These are phyloP conservation scores for Beaufortia kweichowensis DNA, from an alignment of 2,113 vertebrate genomes.

Conservation along the genomic window DNA sequence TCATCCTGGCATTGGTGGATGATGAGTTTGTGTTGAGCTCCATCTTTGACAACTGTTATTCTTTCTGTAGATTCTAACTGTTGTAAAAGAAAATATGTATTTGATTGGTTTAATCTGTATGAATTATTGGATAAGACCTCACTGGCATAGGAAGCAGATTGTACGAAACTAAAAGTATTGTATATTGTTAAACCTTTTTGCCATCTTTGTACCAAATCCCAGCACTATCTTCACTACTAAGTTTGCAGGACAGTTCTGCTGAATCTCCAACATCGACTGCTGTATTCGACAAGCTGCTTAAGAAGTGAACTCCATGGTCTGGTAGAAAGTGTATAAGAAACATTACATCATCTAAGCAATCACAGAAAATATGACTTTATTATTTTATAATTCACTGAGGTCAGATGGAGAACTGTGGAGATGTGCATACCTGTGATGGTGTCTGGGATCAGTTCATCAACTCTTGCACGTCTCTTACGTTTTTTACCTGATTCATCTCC, in stretches of 20 bases:
- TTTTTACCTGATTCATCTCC: conserved; percentile 20
- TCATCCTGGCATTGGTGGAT: conserved; percentile 72
- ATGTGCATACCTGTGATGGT: conserved; percentile 57
- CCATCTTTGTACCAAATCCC: conserved; percentile 86
- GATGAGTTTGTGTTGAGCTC: conserved; percentile 74
- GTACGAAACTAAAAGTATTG: not conserved
- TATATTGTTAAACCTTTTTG: conserved; percentile 71
- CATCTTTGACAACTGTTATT: conserved; percentile 75
- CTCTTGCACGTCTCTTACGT: conserved; percentile 52
- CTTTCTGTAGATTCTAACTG: conserved; percentile 77
- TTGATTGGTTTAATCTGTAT: not conserved
- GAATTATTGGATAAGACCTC: too few species aligned
- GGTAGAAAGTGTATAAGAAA: conserved; percentile 9
- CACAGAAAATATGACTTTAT: not conserved
- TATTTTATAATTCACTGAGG: not conserved
- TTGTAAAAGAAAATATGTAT: conserved; percentile 6
- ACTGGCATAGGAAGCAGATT: too few species aligned
- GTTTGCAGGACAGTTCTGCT: conserved; percentile 75
- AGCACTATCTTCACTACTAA: conserved; percentile 70
- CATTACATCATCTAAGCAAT: not conserved
- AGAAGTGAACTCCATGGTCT: conserved; percentile 73
- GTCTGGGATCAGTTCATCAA: conserved; percentile 58
- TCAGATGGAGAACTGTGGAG: not conserved
- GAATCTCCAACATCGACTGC: conserved; percentile 70
- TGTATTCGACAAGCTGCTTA: conserved; percentile 74